Conservation (phyloP, 2,113 vertebrate genomes). For the Pelobates fuscus region DNA sequence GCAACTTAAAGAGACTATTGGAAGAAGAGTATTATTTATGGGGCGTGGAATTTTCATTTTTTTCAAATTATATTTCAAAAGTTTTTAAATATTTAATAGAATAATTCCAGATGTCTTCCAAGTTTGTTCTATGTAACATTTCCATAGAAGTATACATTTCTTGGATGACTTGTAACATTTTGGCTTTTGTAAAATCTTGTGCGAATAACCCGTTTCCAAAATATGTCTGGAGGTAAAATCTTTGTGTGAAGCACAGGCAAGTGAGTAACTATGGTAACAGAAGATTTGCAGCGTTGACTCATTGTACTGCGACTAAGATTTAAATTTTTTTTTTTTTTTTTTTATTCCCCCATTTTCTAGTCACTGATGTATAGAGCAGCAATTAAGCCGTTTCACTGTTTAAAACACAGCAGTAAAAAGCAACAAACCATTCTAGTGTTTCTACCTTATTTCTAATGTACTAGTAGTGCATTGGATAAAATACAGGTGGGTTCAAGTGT, state of each 20-base stretch:
- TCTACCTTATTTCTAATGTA: neutral
- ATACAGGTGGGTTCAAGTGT: no score
- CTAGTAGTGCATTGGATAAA: no score
- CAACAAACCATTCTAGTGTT: neutral
- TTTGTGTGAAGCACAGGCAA: constrained; percentile 21
- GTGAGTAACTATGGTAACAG: constrained; percentile 37
- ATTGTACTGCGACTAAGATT: constrained; percentile 26
- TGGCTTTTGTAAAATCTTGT: constrained; percentile 11
- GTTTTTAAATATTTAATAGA: neutral
- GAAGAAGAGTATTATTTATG: no score
- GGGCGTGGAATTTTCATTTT: no score
- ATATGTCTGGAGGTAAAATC: constrained; percentile 38
- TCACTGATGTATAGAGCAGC: neutral
- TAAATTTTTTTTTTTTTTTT: neutral
- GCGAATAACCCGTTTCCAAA: constrained; percentile 15
- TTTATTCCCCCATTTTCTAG: no score
- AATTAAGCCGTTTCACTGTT: constrained; percentile 11
- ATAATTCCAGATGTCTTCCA: neutral
- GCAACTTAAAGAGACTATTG: no score
- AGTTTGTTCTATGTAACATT: neutral
- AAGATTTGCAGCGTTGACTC: constrained; percentile 37
- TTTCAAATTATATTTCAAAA: no score
- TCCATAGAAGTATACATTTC: neutral
- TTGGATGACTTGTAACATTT: neutral
- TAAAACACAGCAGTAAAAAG: no score